A percentile compares a stretch with the other conserved stretches of the same genome.
Evolutionary conservation across 1,140 invertebrate genomes (phyloP).

Genomic region (Drosophila subpulchrella): DNA sequence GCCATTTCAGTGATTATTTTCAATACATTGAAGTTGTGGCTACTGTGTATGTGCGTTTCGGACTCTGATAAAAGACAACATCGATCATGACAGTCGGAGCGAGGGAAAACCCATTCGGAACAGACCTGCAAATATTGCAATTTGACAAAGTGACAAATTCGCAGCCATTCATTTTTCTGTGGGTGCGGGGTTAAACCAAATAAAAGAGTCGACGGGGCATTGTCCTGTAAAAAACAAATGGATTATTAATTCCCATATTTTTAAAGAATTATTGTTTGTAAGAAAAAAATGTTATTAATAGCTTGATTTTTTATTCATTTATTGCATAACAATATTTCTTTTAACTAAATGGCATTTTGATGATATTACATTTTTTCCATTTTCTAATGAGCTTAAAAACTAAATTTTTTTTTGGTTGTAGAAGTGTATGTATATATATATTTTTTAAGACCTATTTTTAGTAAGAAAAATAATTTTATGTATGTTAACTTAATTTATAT

Average conservation of each 20-base stretch:
- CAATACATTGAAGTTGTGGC: constrained; percentile 20
- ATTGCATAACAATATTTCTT: too few relatives aligned
- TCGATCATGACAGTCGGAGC: constrained; percentile 37
- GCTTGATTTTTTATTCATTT: too few relatives aligned
- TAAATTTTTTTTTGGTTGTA: too few relatives aligned
- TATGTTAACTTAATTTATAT: too few relatives aligned
- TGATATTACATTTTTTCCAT: not conserved
- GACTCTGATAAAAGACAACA: constrained; percentile 40
- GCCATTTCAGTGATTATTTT: constrained; percentile 51
- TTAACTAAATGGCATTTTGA: not conserved
- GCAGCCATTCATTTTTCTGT: constrained; percentile 37
- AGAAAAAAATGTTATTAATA: too few relatives aligned
- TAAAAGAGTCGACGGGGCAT: not conserved
- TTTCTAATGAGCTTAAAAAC: not conserved
- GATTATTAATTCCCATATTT: too few relatives aligned
- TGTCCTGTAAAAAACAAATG: not conserved
- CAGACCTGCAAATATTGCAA: constrained; percentile 30
- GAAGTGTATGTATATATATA: too few relatives aligned
- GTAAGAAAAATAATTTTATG: not conserved
- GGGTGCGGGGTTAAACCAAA: not conserved
- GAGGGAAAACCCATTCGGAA: not conserved
- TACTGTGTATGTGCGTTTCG: not conserved
- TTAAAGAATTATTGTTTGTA: too few relatives aligned
- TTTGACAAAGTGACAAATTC: constrained; percentile 66
- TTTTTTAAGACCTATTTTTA: too few relatives aligned